Base-by-base conservation (phyloP, 2,888 invertebrate species). In the Dryobotodes eremita region DNA sequence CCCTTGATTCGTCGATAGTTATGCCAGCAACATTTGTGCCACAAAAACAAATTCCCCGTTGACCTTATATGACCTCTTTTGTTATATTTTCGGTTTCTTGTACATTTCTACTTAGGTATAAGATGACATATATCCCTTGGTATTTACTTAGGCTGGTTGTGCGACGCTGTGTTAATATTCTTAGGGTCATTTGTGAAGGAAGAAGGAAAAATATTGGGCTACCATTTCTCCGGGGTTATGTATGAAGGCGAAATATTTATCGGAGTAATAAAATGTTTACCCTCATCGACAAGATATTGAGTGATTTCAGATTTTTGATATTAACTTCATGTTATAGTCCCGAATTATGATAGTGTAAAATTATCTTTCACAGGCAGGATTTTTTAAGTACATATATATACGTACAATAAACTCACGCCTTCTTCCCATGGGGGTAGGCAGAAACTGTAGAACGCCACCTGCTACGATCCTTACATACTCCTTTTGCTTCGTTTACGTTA, bases 11-110 rank as follows among this genome's bases (percentile, higher is more conserved):
- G n/a, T 59, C 78, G 71, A 78, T 62, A 72, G 80, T 69, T 85
- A 77, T 75, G 77, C 66, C 53, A 75, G 46, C 75, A 79, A 77
- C 83, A 80, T 86, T 85, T 70, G 77, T 75, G 69, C 70, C 86
- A 89, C 84, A 92, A 92, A 93, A 94, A 92, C 92, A 91, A 92
- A 93, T 93, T 87, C 83, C 86, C 79, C 85, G 85, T 85, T 86
- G 89, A 83, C 79, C 83, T 87, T 87, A 82, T 65, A 50, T 59
- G 74, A 80, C 79, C 80, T 75, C 68, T 42, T 74, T 66, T 74
- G 69, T 70, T 53, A 61, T 66, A 80, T 62, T 74, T 77, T 80
- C 53, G 57, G 65, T 78, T 88, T 85, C 86, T 66, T 86, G 82
- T 89, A 88, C 84, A 74, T 85, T 84, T 83, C 71, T 80, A 17